phyloP scores from a whole-genome alignment of 2,113 vertebrate species.

The Hippocampus guttulatus region DNA sequence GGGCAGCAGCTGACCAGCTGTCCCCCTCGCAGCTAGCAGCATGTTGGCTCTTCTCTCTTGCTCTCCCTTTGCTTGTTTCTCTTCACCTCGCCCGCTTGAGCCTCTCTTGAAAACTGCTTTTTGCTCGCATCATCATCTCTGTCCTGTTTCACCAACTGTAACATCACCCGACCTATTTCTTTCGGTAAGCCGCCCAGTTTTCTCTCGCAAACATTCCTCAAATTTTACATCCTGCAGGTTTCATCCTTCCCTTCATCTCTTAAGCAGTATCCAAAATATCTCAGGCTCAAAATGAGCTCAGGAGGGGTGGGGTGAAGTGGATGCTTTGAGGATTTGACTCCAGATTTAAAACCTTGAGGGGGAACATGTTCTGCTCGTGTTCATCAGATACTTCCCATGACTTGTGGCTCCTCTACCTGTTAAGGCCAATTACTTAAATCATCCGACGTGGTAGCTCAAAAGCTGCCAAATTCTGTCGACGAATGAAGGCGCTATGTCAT shows the following conservation, averaged over 20 bases:
- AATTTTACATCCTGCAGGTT: constrained; percentile 13
- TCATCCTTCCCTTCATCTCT: constrained; percentile 15
- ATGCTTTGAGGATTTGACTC: constrained; percentile 31
- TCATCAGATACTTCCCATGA: constrained; percentile 4
- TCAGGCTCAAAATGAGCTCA: constrained; percentile 18
- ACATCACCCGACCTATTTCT: background rate
- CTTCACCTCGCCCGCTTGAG: constrained; percentile 15
- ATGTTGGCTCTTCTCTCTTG: constrained; percentile 43
- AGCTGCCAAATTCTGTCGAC: no score
- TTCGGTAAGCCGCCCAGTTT: no score
- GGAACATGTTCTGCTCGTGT: constrained; percentile 16
- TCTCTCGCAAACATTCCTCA: no score
- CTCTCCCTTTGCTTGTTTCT: constrained; percentile 23
- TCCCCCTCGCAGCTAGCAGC: constrained; percentile 56
- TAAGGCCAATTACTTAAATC: background rate
- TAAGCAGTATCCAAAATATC: constrained; percentile 26
- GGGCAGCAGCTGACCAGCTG: constrained; percentile 62
- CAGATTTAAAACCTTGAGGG: constrained; percentile 23
- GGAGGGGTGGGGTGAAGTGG: constrained; percentile 2
- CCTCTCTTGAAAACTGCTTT: background rate
- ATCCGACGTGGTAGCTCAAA: background rate
- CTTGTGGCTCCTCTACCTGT: background rate
- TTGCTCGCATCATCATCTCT: background rate
- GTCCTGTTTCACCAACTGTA: background rate
- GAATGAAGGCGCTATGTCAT: no score